phyloP scores from a whole-genome alignment of 2,113 vertebrate species.

The Phrynosoma platyrhinos region DNA sequence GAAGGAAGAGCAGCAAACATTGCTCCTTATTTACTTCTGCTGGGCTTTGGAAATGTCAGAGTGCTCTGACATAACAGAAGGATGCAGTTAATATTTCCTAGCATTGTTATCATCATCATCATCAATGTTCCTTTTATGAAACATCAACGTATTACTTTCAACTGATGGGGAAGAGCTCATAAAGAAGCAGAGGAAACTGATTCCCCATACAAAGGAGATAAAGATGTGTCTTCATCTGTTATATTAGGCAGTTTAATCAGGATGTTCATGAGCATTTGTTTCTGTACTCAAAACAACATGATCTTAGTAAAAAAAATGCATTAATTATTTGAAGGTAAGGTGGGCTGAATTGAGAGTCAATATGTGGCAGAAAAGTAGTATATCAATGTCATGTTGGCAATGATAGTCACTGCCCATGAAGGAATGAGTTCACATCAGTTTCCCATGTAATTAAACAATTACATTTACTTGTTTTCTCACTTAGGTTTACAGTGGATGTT shows the following conservation, averaged over 20 bases:
- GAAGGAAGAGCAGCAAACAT: no score
- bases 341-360: not conserved
- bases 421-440: not conserved
- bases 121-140: not conserved
- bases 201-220: not conserved
- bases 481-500: no score
- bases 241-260: not conserved
- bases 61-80: no score
- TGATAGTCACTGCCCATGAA: not conserved
- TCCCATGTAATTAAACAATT: no score
- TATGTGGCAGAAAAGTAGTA: not conserved
- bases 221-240: not conserved
- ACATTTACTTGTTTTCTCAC: no score
- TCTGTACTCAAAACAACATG: no score
- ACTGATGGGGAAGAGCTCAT: not conserved
- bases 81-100: no score
- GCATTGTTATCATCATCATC: not conserved
- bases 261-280: not conserved
- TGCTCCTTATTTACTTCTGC: no score
- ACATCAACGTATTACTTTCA: not conserved
- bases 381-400: not conserved
- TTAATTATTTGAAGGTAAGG: not conserved
- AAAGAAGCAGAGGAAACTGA: not conserved
- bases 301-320: not conserved
- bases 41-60: no score